A percentile compares a stretch with the other conserved stretches of the same genome.
Conservation (phyloP, 2,113 vertebrate species). For the Phalacrocorax brasilianus region DNA sequence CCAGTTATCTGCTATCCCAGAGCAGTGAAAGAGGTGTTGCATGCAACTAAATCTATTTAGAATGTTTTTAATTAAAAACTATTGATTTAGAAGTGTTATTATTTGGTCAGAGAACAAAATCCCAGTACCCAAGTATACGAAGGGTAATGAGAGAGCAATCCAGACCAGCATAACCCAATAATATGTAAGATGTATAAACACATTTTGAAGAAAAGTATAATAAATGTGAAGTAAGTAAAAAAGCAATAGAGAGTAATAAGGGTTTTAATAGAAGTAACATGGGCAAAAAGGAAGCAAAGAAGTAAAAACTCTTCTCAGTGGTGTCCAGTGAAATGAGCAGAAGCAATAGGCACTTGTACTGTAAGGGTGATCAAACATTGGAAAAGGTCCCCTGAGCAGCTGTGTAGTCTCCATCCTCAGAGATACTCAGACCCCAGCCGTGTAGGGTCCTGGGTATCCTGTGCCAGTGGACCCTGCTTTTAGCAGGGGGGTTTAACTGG, state of each 20-base stretch:
- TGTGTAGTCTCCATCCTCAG: background rate
- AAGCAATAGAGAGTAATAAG: rapidly evolving
- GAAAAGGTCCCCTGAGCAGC: background rate
- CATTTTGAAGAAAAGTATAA: background rate
- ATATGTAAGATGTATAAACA: background rate
- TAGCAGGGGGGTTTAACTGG: background rate
- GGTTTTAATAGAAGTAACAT: background rate
- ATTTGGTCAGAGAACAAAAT: background rate
- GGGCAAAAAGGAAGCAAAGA: background rate
- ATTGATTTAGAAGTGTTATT: background rate
- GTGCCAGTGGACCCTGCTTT: background rate
- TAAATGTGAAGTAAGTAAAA: background rate
- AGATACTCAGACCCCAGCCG: background rate
- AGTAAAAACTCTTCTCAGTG: background rate
- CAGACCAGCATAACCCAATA: background rate
- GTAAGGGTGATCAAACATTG: background rate
- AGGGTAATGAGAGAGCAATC: background rate
- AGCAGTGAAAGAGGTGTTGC: background rate
- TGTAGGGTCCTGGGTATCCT: background rate
- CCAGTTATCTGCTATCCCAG: background rate
- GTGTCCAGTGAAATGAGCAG: background rate
- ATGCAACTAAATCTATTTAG: background rate
- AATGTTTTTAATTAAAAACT: slow-evolving; percentile 1
- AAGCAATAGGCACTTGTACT: background rate
- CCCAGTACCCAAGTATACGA: background rate